Base-by-base conservation (phyloP, 1,140 invertebrate species). In the Procambarus clarkii region DNA sequence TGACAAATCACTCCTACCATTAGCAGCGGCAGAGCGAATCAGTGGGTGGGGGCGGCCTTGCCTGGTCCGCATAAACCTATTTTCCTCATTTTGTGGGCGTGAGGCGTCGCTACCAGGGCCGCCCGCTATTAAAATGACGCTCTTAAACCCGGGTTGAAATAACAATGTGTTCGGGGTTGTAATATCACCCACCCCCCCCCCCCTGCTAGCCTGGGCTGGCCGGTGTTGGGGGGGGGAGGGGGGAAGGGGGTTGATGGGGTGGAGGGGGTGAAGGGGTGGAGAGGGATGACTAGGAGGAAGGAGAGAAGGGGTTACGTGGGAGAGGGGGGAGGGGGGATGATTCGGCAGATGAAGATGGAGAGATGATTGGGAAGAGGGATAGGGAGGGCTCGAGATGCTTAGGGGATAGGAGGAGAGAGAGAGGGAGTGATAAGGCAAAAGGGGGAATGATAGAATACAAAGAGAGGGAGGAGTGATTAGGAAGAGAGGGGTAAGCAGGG, bases 1-100 rank as follows among this genome's bases (percentile, higher is more conserved):
- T 86, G 48, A 86, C 83, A 86, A 86, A 86, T 86, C 83, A 86
- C 69, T 46, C 34, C 69, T 18, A 46, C 83, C 83, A 86, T 86
- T 76, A 86, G 69, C 83, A 48, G 69, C 45, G 71, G 64, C 83
- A 76, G 24, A 86, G 83, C 83, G 83, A 86, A 86, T 86, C 83
- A 86, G 46, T 60, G 50, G 4, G 34, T 18, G 71, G 46, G 71
- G 34, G 84, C 3, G n/a, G 8, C 48, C 64, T 13, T 34, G n/a
- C n/a, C n/a, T 50, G 24, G 60, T n/a, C 79, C 64, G 86, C 79
- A 88, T 88, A 78, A 77, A 88, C 34, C 86, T 77, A 78, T 88
- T 80, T 79, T 88, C 74, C 86, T 88, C 86, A 88, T 60, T 80
- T 80, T 18, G 34, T n/a, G 64, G 83, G 15, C 83, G 69, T 34